Evolutionary conservation across 2,113 vertebrate species (phyloP).

Genomic region (Elephantulus edwardii): DNA sequence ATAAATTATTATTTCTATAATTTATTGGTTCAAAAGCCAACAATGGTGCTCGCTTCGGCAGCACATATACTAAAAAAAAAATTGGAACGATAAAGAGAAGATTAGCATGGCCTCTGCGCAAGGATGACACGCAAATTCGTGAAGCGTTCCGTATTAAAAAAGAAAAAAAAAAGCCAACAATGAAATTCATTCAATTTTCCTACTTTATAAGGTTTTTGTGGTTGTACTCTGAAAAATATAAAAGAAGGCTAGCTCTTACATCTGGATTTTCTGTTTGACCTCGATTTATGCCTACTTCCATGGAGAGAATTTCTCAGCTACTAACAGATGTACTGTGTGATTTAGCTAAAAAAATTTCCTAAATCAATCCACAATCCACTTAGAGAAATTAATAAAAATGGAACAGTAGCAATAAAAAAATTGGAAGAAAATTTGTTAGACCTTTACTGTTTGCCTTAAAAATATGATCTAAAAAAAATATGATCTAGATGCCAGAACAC

Average conservation of each 20-base stretch:
- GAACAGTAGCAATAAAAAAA: constrained; percentile 39
- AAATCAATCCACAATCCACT: constrained; percentile 34
- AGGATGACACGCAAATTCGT: no score
- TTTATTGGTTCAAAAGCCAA: constrained; percentile 43
- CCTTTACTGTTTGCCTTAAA: constrained; percentile 34
- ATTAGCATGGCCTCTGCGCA: no score
- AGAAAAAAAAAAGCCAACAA: no score
- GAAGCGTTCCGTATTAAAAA: no score
- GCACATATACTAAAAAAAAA: no score
- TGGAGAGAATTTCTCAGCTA: constrained; percentile 30
- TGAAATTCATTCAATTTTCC: constrained; percentile 35
- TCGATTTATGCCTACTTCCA: constrained; percentile 36
- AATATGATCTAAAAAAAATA: constrained; percentile 22
- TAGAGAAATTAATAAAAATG: constrained; percentile 44
- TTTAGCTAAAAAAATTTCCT: constrained; percentile 43
- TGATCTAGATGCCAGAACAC: constrained; percentile 18
- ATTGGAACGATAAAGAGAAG: no score
- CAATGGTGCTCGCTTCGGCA: neutral
- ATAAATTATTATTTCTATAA: constrained; percentile 16
- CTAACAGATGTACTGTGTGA: constrained; percentile 2
- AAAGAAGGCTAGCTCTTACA: neutral
- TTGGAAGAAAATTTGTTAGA: constrained; percentile 23
- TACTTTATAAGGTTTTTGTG: neutral
- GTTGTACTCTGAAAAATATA: constrained; percentile 2
- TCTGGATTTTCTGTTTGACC: constrained; percentile 36